Base-by-base conservation (phyloP, 2,113 vertebrate species). In the Zingel zingel region DNA sequence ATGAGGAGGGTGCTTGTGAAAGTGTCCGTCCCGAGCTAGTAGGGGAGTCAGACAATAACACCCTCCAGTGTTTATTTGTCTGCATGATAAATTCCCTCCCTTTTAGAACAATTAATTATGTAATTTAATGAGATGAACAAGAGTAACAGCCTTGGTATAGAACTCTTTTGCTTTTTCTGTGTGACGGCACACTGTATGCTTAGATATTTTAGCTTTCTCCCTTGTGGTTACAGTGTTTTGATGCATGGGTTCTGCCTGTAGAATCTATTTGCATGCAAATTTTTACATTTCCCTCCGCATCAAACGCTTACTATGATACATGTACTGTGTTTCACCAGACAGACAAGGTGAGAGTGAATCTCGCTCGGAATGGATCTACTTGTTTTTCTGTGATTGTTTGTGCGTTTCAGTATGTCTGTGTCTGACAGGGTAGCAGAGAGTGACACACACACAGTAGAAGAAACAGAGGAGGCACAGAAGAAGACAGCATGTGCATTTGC, bases 261-360 rank as follows among this genome's bases (percentile, higher is more conserved):
- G 75, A 94, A 87, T 91, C 92, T 89, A 92, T 93, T 94, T 92
- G 87, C 89, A 93, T 93, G 93, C 90, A 94, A 87, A 92, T 93
- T 90, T 92, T 88, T 91, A 87, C 91, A 86, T 87, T 90, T 88
- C 86, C 84, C 79, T 82, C 27, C 56, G 67, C 90, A 87, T 94
- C 88, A 90, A 84, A 91, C 78, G 75, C 82, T 89, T 84, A 85
- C 84, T 86, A 67, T 91, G 86, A 90, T 86, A 86, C 90, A 90
- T 92, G 88, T 77, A 84, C 71, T 89, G 88, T 83, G 85, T 91
- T 83, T 84, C 85, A 73, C 23, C 43, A 81, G 61, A 87, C 79
- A 88, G 86, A 88, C 87, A 85, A 80, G 85, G 80, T 83, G 89
- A 84, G 86, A 85, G 82, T 71, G 90, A 86, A 88, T 89, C 86